phyloP scores from a whole-genome alignment of 2,113 vertebrate genomes.

The Sceloporus tristichus region DNA sequence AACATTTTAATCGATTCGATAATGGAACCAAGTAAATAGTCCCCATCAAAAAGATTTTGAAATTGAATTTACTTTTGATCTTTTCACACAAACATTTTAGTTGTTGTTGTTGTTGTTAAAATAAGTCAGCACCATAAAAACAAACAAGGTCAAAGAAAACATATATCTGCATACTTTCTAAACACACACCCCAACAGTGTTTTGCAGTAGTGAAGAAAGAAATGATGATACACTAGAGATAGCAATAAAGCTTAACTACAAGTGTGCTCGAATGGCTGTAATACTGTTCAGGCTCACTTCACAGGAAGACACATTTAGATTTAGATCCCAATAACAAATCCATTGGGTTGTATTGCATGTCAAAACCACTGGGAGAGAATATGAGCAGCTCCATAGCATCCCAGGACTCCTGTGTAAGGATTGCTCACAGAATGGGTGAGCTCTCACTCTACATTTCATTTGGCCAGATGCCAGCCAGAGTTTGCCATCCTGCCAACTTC shows the following conservation, averaged over 20 bases:
- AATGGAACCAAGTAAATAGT: slow-evolving; percentile 51
- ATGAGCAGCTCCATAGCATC: not conserved
- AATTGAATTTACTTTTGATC: slow-evolving; percentile 19
- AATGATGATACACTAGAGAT: not conserved
- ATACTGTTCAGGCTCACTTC: not conserved
- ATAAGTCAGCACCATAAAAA: not conserved
- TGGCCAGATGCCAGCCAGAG: not conserved
- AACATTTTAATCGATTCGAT: slow-evolving; percentile 60
- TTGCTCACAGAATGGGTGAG: not conserved
- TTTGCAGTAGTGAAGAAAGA: not conserved
- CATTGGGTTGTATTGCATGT: not conserved
- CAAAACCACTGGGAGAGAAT: not conserved
- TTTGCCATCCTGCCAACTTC: slow-evolving; percentile 13
- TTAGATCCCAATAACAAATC: not conserved
- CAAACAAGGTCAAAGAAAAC: slow-evolving; percentile 6
- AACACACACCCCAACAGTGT: too few species aligned
- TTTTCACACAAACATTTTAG: slow-evolving; percentile 13
- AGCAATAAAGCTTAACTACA: not conserved
- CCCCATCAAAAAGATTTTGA: not conserved
- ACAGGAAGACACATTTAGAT: not conserved
- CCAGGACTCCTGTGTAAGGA: not conserved
- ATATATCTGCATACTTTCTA: not conserved
- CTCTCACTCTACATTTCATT: not conserved
- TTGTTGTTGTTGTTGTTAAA: not conserved
- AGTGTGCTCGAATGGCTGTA: not conserved